phyloP scores from a whole-genome alignment of 2,888 invertebrate species.

The Ornithoptera alexandrae region DNA sequence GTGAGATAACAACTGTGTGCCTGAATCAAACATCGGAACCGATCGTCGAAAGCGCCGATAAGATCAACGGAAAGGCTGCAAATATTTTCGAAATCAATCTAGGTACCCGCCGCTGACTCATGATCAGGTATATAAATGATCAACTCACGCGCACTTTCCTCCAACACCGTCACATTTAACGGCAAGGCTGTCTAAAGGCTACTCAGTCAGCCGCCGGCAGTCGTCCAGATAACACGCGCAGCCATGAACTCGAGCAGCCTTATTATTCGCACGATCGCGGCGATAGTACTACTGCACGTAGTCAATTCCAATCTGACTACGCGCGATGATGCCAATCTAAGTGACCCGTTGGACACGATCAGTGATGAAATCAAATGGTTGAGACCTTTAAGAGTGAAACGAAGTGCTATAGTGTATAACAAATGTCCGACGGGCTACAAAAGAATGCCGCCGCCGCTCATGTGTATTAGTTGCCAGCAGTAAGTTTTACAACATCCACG shows the following conservation, averaged over 20 bases:
- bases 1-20: background rate
- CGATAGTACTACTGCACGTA: background rate
- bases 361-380: conserved; percentile 8
- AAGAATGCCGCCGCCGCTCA: conserved; percentile 19
- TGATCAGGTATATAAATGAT: conserved; percentile 5
- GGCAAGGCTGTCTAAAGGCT: background rate
- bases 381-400: conserved; percentile 19
- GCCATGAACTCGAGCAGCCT: conserved; percentile 8
- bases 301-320: conserved; percentile 1
- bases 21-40: background rate
- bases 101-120: conserved; percentile 10
- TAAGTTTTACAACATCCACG: conserved; percentile 3
- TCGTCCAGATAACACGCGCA: conserved; percentile 1
- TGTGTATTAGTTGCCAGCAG: conserved; percentile 17
- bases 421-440: conserved; percentile 21
- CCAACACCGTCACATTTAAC: conserved; percentile 8
- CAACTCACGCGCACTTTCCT: conserved; percentile 16
- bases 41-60: background rate
- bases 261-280: background rate
- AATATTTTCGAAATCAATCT: conserved; percentile 7
- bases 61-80: conserved; percentile 5
- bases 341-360: background rate
- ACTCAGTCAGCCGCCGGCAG: conserved; percentile 7
- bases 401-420: conserved; percentile 15
- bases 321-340: background rate